Percentiles rank a stretch among this genome's conserved stretches.
Conservation (phyloP, 2,113 vertebrate species). For the Carassius carassius region DNA sequence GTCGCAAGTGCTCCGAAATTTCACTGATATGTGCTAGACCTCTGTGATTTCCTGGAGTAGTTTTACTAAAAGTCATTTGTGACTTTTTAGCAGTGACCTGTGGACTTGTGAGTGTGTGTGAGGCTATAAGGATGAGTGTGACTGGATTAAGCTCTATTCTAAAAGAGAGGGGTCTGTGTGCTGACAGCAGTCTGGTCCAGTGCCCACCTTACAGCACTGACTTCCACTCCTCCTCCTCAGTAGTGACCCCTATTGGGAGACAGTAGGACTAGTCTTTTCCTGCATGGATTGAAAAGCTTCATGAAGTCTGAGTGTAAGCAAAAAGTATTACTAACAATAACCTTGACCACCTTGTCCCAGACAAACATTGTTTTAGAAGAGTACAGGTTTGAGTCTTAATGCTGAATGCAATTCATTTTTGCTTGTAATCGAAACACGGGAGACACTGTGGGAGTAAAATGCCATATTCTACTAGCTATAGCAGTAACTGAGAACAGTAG, state of each 20-base stretch:
- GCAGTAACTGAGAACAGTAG: not conserved
- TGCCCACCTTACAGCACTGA: constrained; percentile 12
- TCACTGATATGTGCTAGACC: not conserved
- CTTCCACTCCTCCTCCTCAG: constrained; percentile 36
- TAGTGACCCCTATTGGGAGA: constrained; percentile 65
- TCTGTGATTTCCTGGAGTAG: constrained; percentile 31
- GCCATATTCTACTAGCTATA: not conserved
- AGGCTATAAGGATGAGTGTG: constrained; percentile 26
- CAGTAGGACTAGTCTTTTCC: constrained; percentile 10
- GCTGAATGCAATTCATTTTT: not conserved
- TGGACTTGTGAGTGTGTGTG: constrained; percentile 24
- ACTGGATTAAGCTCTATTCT: constrained; percentile 41
- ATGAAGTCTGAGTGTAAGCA: not conserved
- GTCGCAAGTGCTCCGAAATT: constrained; percentile 25
- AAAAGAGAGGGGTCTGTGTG: constrained; percentile 18
- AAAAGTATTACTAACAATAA: not conserved
- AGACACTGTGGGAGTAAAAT: not conserved
- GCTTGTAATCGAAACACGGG: not conserved
- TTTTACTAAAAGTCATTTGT: constrained; percentile 48
- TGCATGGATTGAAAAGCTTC: constrained; percentile 7
- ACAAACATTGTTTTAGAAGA: not conserved
- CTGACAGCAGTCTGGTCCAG: constrained; percentile 36
- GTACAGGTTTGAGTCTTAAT: not conserved
- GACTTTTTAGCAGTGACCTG: constrained; percentile 43
- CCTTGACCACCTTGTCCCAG: no score